Percentiles rank a stretch among this genome's conserved stretches.
phyloP scores from a whole-genome alignment of 2,113 vertebrate genomes.

The Telmatochromis sp. region DNA sequence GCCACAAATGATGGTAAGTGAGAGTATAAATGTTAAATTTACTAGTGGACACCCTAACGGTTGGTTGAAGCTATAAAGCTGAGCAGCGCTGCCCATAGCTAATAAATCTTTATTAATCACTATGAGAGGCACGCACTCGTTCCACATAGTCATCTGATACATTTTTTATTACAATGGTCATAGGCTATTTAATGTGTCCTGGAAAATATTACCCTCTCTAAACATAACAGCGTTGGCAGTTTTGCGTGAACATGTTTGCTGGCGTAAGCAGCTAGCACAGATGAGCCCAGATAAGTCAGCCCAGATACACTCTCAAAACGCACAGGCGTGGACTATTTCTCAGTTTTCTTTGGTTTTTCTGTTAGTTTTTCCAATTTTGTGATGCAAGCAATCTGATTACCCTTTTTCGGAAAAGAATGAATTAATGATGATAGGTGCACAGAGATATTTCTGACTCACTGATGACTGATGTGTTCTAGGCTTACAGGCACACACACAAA shows the following conservation, averaged over 20 bases:
- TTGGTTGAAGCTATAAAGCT: neutral
- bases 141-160: neutral
- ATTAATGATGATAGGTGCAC: constrained; percentile 3
- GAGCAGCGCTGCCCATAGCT: neutral
- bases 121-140: neutral
- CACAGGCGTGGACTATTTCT: neutral
- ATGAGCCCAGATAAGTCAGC: neutral
- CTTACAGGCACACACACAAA: neutral
- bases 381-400: neutral
- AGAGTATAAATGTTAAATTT: neutral
- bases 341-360: neutral
- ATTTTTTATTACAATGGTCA: neutral
- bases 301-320: neutral
- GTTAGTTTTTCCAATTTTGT: neutral
- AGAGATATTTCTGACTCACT: constrained; percentile 6
- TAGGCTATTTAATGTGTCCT: neutral
- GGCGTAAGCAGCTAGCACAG: neutral
- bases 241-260: neutral
- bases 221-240: neutral
- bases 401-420: neutral
- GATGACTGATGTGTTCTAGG: neutral
- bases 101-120: neutral
- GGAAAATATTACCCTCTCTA: neutral
- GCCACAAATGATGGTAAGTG: neutral
- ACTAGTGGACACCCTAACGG: neutral